Evolutionary conservation across 2,888 invertebrate genomes (phyloP).

Genomic region (Pammene fasciana): DNA sequence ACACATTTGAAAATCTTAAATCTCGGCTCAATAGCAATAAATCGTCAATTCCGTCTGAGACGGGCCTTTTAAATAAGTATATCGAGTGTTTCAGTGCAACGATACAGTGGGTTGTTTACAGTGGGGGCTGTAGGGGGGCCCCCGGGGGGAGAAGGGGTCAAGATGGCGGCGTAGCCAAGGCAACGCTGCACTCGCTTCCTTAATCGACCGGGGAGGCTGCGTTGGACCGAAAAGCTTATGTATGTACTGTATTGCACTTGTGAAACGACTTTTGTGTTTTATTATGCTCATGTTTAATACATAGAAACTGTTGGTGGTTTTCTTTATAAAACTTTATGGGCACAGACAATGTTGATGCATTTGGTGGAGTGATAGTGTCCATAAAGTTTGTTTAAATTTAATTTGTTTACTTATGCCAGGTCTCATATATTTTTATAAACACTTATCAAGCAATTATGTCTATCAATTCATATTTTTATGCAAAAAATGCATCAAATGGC

Average conservation of each 20-base stretch:
- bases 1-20: slow-evolving; percentile 19
- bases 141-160: slow-evolving; percentile 61
- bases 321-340: slow-evolving; percentile 23
- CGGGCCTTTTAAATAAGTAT: slow-evolving; percentile 75
- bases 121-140: slow-evolving; percentile 56
- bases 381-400: slow-evolving; percentile 11
- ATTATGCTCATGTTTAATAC: slow-evolving; percentile 49
- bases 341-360: slow-evolving; percentile 33
- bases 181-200: slow-evolving; percentile 83
- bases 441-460: too few relatives aligned
- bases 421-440: too few relatives aligned
- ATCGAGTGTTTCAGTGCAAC: slow-evolving; percentile 82
- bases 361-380: slow-evolving; percentile 1
- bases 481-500: too few relatives aligned
- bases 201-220: slow-evolving; percentile 79
- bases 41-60: slow-evolving; percentile 68
- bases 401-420: not conserved
- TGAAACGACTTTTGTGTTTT: slow-evolving; percentile 61
- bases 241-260: slow-evolving; percentile 76
- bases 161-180: slow-evolving; percentile 81
- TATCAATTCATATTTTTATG: too few relatives aligned
- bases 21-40: slow-evolving; percentile 49
- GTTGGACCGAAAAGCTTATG: slow-evolving; percentile 70
- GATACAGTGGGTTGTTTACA: slow-evolving; percentile 80
- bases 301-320: slow-evolving; percentile 34